Percentiles rank a stretch among this genome's conserved stretches.
phyloP scores from a whole-genome alignment of 2,113 vertebrate species.

The Merops nubicus region DNA sequence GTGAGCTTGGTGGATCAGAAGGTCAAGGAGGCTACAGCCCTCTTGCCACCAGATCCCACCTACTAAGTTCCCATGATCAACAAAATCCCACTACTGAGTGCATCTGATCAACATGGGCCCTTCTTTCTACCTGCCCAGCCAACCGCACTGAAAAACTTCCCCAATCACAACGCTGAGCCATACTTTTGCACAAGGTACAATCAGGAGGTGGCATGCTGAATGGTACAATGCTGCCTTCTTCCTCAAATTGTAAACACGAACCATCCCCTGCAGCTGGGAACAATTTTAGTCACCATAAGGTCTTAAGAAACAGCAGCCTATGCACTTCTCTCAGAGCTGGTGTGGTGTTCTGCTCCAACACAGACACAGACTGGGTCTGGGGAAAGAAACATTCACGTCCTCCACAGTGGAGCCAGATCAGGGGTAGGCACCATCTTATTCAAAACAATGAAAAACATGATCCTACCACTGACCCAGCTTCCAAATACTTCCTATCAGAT shows the following conservation, averaged over 20 bases:
- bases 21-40: neutral
- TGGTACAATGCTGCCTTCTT: neutral
- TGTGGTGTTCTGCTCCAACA: neutral
- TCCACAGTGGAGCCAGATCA: neutral
- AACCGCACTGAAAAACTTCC: neutral
- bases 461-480: neutral
- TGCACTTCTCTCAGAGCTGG: neutral
- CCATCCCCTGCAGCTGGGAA: neutral
- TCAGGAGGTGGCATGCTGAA: neutral
- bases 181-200: too few species aligned
- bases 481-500: neutral
- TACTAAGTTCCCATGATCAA: neutral
- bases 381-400: neutral
- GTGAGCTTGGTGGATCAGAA: neutral
- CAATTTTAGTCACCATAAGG: conserved; percentile 18
- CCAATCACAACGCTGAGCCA: neutral
- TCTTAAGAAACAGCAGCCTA: neutral
- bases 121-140: neutral
- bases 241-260: neutral
- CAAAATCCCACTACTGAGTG: neutral
- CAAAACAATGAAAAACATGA: neutral
- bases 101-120: neutral
- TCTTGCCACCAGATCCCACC: neutral
- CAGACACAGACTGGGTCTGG: neutral
- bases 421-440: neutral